Evolutionary conservation across 2,888 invertebrate genomes (phyloP), one percentile per base, ranked within the genome.

Genomic region (Leptopilina syphax): DNA sequence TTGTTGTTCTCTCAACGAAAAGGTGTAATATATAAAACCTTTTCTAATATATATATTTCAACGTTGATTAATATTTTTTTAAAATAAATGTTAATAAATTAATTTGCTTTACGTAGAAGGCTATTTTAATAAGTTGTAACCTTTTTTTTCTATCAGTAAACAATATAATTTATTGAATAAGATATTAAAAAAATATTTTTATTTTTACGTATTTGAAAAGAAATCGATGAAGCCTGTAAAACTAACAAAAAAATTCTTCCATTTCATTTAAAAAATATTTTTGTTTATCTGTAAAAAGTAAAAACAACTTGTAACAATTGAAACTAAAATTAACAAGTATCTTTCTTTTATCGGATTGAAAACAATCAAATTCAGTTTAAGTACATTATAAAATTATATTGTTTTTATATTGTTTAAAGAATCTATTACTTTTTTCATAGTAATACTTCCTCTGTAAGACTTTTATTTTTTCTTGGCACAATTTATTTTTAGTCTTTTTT

Each of bases 331-430:
- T 57, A 57, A 57, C 57, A 34, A 57, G 13, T 4, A 73, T 54
- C 13, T 5, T 44, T 50, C 50, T 67, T 54, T 54, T 27, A 47
- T 57, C 34, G 54, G 54, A 70, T 70, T 54, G 12, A 57, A 70
- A 70, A 70, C 24, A 54, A 70, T 18, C 70, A 50, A 54, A 63
- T 8, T 12, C 27, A 7, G 54, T 27, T 70, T 70, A 70, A 70
- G 70, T 70, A 70, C 70, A 54, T 54, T 68, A 63, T 54, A 70
- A 24, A 70, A 70, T 70, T 54, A 70, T 27, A 50, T 70, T 57
- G 13, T 13, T 57, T 57, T 34, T 34, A 34, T 34, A 34, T 34
- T 34, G 34, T 34, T 34, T 73, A 47, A 47, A 68, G 68, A 68
- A 47, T 68, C 18, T 12, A 34, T 34, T 34, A 34, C 4, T 3